phyloP scores from a whole-genome alignment of 2,888 invertebrate species.

The Petrophora chlorosata region DNA sequence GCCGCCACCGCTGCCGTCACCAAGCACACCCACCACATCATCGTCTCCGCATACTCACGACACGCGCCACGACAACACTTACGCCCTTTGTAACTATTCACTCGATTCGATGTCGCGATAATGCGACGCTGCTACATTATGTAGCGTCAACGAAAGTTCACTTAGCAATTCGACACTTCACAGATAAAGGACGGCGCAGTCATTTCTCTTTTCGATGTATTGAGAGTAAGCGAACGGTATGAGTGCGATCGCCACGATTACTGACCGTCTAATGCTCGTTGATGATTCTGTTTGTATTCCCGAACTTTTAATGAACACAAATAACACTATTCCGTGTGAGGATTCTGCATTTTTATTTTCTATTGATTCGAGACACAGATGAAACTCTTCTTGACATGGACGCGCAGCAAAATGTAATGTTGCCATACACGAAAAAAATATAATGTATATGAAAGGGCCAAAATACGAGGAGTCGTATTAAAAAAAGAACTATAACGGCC shows the following conservation, averaged over 20 bases:
- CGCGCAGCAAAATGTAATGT: conserved; percentile 72
- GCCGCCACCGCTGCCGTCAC: conserved; percentile 59
- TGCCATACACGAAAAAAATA: conserved; percentile 46
- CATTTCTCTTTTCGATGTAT: conserved; percentile 71
- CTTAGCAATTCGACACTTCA: conserved; percentile 66
- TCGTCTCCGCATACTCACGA: conserved; percentile 72
- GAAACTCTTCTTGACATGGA: conserved; percentile 78
- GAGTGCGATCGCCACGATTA: conserved; percentile 20
- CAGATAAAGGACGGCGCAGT: conserved; percentile 74
- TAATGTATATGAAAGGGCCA: background rate
- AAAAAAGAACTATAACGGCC: too few species aligned
- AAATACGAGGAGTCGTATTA: too few species aligned
- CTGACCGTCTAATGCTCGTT: conserved; percentile 21
- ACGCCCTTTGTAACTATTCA: conserved; percentile 22
- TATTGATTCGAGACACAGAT: conserved; percentile 77
- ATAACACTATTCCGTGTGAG: conserved; percentile 57
- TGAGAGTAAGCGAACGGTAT: conserved; percentile 40
- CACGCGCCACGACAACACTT: conserved; percentile 48
- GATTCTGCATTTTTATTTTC: conserved; percentile 73
- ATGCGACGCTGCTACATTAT: conserved; percentile 68
- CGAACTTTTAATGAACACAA: conserved; percentile 42
- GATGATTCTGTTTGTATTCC: conserved; percentile 34
- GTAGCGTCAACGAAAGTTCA: conserved; percentile 48
- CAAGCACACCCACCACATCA: conserved; percentile 75
- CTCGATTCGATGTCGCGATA: conserved; percentile 31